Evolutionary conservation across 2,797 vertebrate species (phyloP), one percentile per base, ranked within the genome.

Genomic region (Pipistrellus nathusii): DNA sequence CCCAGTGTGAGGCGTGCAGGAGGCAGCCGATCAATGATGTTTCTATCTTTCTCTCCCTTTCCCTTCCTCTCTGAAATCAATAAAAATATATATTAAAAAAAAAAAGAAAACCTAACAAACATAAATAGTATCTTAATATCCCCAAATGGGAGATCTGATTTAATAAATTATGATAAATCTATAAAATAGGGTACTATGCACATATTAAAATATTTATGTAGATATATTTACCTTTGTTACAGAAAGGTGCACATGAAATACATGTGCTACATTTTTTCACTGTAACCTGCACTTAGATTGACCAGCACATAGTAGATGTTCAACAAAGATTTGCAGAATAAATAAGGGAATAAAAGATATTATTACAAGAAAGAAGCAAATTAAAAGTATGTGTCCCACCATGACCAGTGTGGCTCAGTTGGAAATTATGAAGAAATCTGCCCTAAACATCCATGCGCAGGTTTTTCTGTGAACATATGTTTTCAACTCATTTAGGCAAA

Each of bases 101-200:
- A 35, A 35, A 41, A 41, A 85, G 69, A 94, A 93, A 71, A 55
- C 4, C 12, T 27, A 69, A 62, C 10, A 48, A 41, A 80, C 13
- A 71, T 62, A 89, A 88, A 85, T 53, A 91, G 83, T 18, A 71
- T 48, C 69, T 83, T 55, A 18, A 78, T 41, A 93, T 46, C 27
- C 35, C 62, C 53, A 91, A 92, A 71, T 53, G n/a, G 72, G 73
- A 80, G 80, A 91, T 71, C 51, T 83, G 71, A 57, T 57, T 91
- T 80, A 73, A 73, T 41, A 86, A 93, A 94, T 53, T 75, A 73
- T 12, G 75, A 38, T 90, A 53, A 76, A 53, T 38, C 38, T 76
- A 55, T 20, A n/a, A 3, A 86, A 48, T 2, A 76, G 46, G 66
- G 81, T n/a, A 64, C 1, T 21, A 71, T 35, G 2, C 5, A 64